These are phyloP conservation scores for Caenorhabditis japonica DNA, from an alignment of 2,888 invertebrate genomes.

Conservation along the genomic window DNA sequence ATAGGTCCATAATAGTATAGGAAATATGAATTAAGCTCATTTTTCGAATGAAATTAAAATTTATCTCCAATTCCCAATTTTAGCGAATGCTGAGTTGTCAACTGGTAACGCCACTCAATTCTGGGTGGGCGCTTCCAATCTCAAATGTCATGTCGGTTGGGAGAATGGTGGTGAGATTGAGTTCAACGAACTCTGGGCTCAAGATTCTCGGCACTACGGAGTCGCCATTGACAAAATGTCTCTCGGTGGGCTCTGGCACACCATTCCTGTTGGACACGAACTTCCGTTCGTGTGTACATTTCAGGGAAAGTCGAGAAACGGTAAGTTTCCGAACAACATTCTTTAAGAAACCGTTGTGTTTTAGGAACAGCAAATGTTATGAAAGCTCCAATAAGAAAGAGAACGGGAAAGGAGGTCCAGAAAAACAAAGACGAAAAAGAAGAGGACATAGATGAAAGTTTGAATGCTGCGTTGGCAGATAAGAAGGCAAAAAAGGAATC, in stretches of 20 bases:
- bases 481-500: constrained; percentile 7
- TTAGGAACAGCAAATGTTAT: constrained; percentile 28
- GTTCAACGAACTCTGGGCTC: constrained; percentile 41
- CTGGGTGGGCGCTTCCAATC: constrained; percentile 41
- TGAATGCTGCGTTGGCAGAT: constrained; percentile 30
- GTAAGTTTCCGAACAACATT: too few species aligned
- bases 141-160: constrained; percentile 39
- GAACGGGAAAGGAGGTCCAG: constrained; percentile 8
- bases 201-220: constrained; percentile 31
- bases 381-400: constrained; percentile 40
- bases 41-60: too few species aligned
- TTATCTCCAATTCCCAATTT: too few species aligned
- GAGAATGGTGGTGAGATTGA: constrained; percentile 39
- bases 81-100: constrained; percentile 34
- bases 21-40: too few species aligned
- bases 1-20: too few species aligned
- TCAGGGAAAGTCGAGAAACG: constrained; percentile 34
- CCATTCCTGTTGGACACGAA: constrained; percentile 27
- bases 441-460: constrained; percentile 28
- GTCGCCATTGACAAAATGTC: constrained; percentile 44
- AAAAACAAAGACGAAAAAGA: neutral
- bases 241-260: constrained; percentile 37
- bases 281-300: constrained; percentile 45
- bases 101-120: constrained; percentile 22
- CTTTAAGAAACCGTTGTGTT: too few species aligned